Evolutionary conservation across 2,797 vertebrate species (phyloP), one percentile per base, ranked within the genome.

Genomic region (Spea hammondii): DNA sequence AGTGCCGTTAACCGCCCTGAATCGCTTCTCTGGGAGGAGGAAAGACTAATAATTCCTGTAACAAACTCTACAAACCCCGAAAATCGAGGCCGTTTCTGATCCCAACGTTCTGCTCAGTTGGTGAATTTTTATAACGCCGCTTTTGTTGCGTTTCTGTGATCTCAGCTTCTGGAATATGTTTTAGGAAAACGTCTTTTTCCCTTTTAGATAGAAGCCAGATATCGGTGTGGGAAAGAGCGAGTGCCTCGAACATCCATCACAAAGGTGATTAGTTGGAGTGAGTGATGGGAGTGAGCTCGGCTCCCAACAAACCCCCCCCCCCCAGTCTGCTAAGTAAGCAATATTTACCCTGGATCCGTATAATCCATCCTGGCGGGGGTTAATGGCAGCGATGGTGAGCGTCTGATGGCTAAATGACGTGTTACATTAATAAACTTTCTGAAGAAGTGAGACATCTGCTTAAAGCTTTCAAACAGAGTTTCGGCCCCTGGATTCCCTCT

Each of bases 381-480:
- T 62, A 62, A 62, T 62, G 14, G 65, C n/a, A 14, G 53, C 45
- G 7, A 12, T 46, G n/a, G 47, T 55, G 53, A 59, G 60, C 47
- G 47, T 67, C 13, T 66, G 64, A 78, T 47, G 44, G 62, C 8
- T 72, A 70, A 71, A 60, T 51, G 76, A 65, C 14, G 49, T 0
- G 0, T 74, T 73, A 32, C 72, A 73, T 79, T 62, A 79, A 78
- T 50, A 73, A 73, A 11, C 11, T 10, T 76, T 78, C 65, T 11
- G 70, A 14, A 65, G 72, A 66, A 57, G 32, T 48, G n/a, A 72
- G 62, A 64, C 5, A 78, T 72, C 32, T 76, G 49, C 71, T 10
- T 80, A 1, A 2, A 8, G 50, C 47, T 46, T 59, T 71, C 88
- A 86, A 86, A 83, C 83, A 74, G 6, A 2, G 85, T 83, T 89